Percentiles rank a stretch among this genome's conserved stretches.
Evolutionary conservation across 2,113 vertebrate species (phyloP).

Genomic region (Psilopogon haemacephalus): DNA sequence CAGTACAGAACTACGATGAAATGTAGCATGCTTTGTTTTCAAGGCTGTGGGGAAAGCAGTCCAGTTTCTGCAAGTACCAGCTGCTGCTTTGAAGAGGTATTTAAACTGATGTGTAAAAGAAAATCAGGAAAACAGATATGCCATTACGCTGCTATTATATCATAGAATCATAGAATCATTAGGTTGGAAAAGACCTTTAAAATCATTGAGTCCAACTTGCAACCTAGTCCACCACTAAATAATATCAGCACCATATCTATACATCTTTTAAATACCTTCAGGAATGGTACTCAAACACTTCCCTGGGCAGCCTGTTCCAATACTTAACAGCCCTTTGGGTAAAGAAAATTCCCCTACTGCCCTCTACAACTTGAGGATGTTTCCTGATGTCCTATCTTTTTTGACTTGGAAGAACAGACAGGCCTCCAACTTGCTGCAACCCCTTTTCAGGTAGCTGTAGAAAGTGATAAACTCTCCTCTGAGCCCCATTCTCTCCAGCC

Average conservation of each 20-base stretch:
- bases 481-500: too few relatives aligned
- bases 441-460: neutral
- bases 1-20: neutral
- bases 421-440: neutral
- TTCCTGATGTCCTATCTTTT: neutral
- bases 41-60: neutral
- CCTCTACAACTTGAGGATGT: neutral
- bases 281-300: too few relatives aligned
- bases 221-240: too few relatives aligned
- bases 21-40: neutral
- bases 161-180: neutral
- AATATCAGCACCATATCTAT: too few relatives aligned
- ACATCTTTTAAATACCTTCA: too few relatives aligned
- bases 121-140: neutral
- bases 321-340: too few relatives aligned
- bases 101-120: neutral
- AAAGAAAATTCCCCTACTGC: too few relatives aligned
- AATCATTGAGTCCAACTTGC: too few relatives aligned
- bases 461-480: too few relatives aligned
- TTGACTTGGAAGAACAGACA: neutral
- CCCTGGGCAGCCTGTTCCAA: too few relatives aligned
- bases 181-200: too few relatives aligned
- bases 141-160: neutral
- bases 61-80: rapidly evolving
- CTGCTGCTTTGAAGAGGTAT: neutral